Base-by-base conservation (phyloP, 2,113 vertebrate species). In the Bujurquina vittata region DNA sequence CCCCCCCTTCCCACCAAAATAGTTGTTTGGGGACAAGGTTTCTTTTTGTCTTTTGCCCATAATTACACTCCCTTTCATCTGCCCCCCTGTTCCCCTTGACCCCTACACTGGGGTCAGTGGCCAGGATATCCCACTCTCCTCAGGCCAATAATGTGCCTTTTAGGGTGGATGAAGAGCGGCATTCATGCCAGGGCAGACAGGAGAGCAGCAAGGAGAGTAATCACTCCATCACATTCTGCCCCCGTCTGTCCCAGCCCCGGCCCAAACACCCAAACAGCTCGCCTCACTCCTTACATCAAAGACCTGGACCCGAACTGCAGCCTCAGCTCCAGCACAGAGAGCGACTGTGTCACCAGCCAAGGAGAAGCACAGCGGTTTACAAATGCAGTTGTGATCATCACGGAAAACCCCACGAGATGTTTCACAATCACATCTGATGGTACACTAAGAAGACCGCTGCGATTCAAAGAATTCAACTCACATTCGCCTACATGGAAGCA, bases 71-170 rank as follows among this genome's bases (percentile, higher is more conserved):
- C 91, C 94, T 96, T 96, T 96, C 95, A 96, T 96, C 94, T 95
- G 88, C 91, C 91, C 93, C 95, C 94, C 95, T 95, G 95, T 95
- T 96, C 95, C 95, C 93, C 93, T 93, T 94, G 95, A 95, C 94
- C 94, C 75, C 79, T 86, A 91, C 90, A 91, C 93, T 84, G 89
- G 93, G 95, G 95, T 96, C 95, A 94, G 88, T 90, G 93, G 93
- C 93, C 94, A 96, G 95, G 95, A 96, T 96, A 96, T 96, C 95
- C 95, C 95, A 95, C 95, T 95, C 95, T 94, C 88, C 90, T 87
- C 67, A 2, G 80, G 87, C 90, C 95, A 90, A 95, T 96, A 96
- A 96, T 96, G 95, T 96, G 94, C 94, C 95, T 95, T 96, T 96
- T 95, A 96, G 91, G 92, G 81, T 88, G 90, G 85, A 96, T 96